phyloP scores from a whole-genome alignment of 2,888 invertebrate genomes.

The Bhutanitis thaidina region DNA sequence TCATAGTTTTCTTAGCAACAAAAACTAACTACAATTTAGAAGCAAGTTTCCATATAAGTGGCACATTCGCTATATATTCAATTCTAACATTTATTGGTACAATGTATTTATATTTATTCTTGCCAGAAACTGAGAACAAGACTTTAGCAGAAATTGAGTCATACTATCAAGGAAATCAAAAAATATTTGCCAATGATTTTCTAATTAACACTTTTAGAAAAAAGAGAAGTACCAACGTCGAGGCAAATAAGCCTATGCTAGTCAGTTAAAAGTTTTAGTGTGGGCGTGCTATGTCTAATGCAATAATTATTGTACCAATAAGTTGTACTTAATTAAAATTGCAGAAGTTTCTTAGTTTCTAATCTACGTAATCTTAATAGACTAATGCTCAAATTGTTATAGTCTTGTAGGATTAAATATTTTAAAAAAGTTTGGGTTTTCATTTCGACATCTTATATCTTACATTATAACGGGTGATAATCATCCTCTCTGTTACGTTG shows the following conservation, averaged over 20 bases:
- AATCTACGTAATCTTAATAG: neutral
- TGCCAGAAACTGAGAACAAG: slow-evolving; percentile 79
- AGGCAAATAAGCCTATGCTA: slow-evolving; percentile 57
- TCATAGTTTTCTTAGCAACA: slow-evolving; percentile 67
- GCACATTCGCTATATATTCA: slow-evolving; percentile 71
- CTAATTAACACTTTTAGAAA: slow-evolving; percentile 62
- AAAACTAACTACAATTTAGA: slow-evolving; percentile 79
- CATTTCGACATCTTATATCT: too few species aligned
- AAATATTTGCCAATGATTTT: slow-evolving; percentile 65
- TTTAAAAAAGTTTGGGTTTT: neutral
- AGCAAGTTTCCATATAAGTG: slow-evolving; percentile 63
- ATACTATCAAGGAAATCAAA: slow-evolving; percentile 59
- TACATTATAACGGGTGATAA: too few species aligned
- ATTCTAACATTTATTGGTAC: slow-evolving; percentile 64
- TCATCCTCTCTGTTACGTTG: too few species aligned
- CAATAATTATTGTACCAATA: neutral
- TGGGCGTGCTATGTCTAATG: neutral
- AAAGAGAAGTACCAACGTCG: slow-evolving; percentile 39
- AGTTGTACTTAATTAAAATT: neutral
- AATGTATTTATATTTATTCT: slow-evolving; percentile 68
- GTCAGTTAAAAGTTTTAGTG: slow-evolving; percentile 35
- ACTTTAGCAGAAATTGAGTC: slow-evolving; percentile 74
- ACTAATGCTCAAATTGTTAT: slow-evolving; percentile 18
- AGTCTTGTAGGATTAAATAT: slow-evolving; percentile 3
- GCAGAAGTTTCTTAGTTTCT: neutral